These are phyloP conservation scores for Muntiacus reevesi DNA, from an alignment of 2,113 vertebrate species.

Conservation along the genomic window DNA sequence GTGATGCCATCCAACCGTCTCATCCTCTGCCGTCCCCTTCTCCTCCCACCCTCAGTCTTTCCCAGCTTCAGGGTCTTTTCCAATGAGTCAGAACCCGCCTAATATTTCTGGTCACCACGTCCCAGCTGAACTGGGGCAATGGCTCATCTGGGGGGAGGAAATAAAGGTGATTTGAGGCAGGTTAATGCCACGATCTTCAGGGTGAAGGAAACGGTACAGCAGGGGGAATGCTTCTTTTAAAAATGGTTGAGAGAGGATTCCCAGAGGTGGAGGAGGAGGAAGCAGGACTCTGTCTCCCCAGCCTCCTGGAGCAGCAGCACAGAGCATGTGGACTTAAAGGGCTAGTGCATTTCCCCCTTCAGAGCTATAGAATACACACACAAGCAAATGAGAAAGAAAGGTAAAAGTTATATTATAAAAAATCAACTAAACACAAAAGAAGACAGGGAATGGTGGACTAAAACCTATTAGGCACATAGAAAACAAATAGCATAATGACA, in stretches of 20 bases:
- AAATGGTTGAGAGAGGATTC: background rate
- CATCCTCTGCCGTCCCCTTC: accelerated
- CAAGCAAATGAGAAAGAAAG: background rate
- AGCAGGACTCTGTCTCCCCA: background rate
- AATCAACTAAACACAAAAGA: background rate
- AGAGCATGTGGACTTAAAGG: background rate
- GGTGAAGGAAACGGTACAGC: background rate
- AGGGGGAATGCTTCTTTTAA: background rate
- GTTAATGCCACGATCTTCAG: background rate
- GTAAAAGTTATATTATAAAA: background rate
- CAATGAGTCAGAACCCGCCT: background rate
- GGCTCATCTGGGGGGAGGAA: background rate
- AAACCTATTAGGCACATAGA: background rate
- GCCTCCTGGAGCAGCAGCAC: background rate
- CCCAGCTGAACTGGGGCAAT: background rate
- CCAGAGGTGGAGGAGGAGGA: background rate
- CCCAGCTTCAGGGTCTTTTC: background rate
- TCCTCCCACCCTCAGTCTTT: accelerated
- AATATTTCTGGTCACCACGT: background rate
- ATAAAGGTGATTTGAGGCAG: background rate
- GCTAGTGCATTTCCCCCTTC: background rate
- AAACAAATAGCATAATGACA: accelerated
- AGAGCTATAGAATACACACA: background rate
- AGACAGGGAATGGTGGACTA: background rate
- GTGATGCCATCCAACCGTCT: background rate